Conservation (phyloP, 64 coral and sea anemone genomes). For the Stylophora pistillata region DNA sequence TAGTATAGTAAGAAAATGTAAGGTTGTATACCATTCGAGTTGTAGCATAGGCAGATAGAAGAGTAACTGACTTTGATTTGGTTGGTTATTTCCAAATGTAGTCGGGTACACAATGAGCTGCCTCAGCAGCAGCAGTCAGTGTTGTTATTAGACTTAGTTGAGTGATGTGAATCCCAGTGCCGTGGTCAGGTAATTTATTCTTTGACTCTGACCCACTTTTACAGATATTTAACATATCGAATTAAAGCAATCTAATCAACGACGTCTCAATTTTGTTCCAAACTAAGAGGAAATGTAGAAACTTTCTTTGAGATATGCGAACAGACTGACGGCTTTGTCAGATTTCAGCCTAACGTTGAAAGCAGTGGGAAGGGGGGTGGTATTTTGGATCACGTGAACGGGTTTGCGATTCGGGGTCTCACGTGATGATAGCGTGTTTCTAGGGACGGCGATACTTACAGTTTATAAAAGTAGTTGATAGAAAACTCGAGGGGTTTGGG, state of each 20-base stretch:
- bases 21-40: not conserved
- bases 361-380: no score
- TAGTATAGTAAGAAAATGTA: slow-evolving; percentile 30
- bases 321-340: no score
- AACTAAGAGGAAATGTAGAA: not conserved
- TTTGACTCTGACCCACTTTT: slow-evolving; percentile 27
- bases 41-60: slow-evolving; percentile 23
- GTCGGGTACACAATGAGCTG: slow-evolving; percentile 2
- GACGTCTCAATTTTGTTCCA: not conserved
- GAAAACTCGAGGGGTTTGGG: no score
- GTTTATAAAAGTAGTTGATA: no score
- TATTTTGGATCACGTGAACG: no score
- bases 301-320: no score
- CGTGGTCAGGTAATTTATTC: slow-evolving; percentile 55
- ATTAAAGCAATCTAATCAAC: not conserved
- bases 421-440: no score
- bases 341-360: no score
- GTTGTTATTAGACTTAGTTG: slow-evolving; percentile 14
- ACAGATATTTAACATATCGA: slow-evolving; percentile 30
- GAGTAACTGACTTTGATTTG: slow-evolving; percentile 20
- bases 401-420: no score
- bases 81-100: not conserved
- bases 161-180: slow-evolving; percentile 8
- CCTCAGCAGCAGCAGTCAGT: not conserved
- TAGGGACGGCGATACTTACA: no score